phyloP scores from a whole-genome alignment of 2,797 vertebrate species.

The Onychomys torridus region DNA sequence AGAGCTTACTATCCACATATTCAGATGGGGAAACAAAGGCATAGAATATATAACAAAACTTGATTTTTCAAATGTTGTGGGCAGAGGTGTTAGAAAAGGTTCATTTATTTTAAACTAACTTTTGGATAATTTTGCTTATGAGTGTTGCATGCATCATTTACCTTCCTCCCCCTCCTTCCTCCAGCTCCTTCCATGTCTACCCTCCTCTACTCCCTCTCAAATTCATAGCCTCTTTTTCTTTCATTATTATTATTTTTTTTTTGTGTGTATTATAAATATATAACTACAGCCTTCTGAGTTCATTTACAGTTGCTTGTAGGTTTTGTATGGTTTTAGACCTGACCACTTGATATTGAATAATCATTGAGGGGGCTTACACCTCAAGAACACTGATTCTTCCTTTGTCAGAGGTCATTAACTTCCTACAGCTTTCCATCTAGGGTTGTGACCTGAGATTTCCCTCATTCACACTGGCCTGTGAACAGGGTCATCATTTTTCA shows the following conservation, averaged over 20 bases:
- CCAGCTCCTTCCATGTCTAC: neutral
- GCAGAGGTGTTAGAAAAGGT: neutral
- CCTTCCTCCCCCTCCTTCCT: neutral
- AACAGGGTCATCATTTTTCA: neutral
- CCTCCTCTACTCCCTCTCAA: neutral
- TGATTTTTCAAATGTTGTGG: neutral
- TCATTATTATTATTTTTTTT: neutral
- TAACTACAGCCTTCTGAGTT: neutral
- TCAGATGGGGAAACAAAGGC: neutral
- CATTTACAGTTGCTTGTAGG: neutral
- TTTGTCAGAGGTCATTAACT: neutral
- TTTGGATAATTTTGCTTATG: neutral
- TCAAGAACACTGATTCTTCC: neutral
- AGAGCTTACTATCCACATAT: neutral
- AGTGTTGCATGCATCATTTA: neutral
- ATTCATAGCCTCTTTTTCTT: neutral
- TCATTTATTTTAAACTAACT: neutral
- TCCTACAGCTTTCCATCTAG: neutral
- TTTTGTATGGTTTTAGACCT: neutral
- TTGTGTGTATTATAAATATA: neutral
- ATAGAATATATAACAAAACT: neutral
- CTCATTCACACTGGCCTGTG: too few relatives aligned
- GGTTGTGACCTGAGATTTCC: neutral
- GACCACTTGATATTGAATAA: neutral
- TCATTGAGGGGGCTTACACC: too few relatives aligned